These are phyloP conservation scores for Atta texana DNA, from an alignment of 1,140 invertebrate genomes.

Conservation along the genomic window DNA sequence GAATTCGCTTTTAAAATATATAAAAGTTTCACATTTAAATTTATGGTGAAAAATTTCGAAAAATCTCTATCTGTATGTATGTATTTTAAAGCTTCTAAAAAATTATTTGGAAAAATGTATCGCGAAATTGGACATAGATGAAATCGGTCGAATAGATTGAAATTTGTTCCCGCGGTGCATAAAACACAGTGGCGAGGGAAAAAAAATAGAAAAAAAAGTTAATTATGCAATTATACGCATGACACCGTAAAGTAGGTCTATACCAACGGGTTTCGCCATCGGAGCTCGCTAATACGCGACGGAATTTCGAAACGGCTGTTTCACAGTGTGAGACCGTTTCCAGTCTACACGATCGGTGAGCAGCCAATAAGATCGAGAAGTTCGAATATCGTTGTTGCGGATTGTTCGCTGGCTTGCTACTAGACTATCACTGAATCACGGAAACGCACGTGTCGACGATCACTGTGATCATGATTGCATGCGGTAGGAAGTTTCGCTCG, in stretches of 20 bases:
- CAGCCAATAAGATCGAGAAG: conserved; percentile 23
- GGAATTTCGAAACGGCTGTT: conserved; percentile 51
- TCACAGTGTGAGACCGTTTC: conserved; percentile 41
- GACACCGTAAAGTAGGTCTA: conserved; percentile 61
- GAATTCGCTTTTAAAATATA: not conserved
- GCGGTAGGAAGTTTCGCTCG: conserved; percentile 55
- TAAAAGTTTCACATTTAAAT: not conserved
- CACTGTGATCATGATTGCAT: not conserved
- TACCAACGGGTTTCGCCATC: conserved; percentile 58
- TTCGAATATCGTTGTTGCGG: conserved; percentile 17
- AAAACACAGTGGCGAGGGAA: not conserved
- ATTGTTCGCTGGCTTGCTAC: conserved; percentile 25
- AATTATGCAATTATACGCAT: conserved; percentile 61
- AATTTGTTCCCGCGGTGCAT: not conserved
- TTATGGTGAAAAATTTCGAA: not conserved
- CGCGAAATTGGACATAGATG: not conserved
- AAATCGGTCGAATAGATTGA: not conserved
- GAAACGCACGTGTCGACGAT: conserved; percentile 6
- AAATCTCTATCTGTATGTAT: not conserved
- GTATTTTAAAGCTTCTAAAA: not conserved
- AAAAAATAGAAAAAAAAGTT: conserved; percentile 21
- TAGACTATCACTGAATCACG: conserved; percentile 46
- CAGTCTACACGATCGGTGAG: not conserved
- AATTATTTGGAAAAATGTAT: not conserved
- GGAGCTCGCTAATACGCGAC: conserved; percentile 56